Evolutionary conservation across 2,797 vertebrate species (phyloP), one percentile per base, ranked within the genome.

Genomic region (Dipus sagitta): DNA sequence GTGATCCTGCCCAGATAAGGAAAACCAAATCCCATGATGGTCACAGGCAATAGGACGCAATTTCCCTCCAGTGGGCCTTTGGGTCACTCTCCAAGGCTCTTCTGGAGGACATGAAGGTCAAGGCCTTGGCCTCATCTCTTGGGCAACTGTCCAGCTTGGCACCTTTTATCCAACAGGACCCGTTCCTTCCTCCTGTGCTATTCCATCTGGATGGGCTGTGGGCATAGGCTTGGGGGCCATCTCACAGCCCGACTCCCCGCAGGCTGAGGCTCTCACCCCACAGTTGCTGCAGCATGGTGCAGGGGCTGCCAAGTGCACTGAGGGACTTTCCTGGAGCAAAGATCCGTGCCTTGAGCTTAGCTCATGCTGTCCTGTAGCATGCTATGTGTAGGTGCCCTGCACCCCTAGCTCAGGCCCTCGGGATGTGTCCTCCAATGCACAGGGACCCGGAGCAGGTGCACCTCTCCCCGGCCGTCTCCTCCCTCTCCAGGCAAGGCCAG

Each of bases 41-140:
- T n/a, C 24, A 26, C 1, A 24, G 11, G 0, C 2, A 26, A 23
- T 21, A 88, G 34, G 21, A 71, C 1, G 10, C 32, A 9, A 1
- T 77, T 76, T 54, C 7, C 12, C 62, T 58, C 26, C 14, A 60
- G 32, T 2, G 32, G 60, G 20, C 12, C 30, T 20, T 67, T 10
- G 0, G 12, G 42, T 30, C 58, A 34, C 38, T 67, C 9, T 4
- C 13, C 2, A 12, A 5, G 23, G 54, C 32, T 21, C 52, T 24
- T 24, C 32, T 62, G 18, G 67, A 26, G 26, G 60, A 3, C 9
- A 47, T 8, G 26, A 74, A 80, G 83, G 18, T 20, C 32, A 1
- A 13, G 38, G 6, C 52, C n/a, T 23, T 60, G 17, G 42, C 18
- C n/a, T 60, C 5, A 60, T 32, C 71, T 74, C 18, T 54, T 74